These are phyloP conservation scores for Eupithecia dodoneata DNA, from an alignment of 2,888 invertebrate species.

Conservation along the genomic window DNA sequence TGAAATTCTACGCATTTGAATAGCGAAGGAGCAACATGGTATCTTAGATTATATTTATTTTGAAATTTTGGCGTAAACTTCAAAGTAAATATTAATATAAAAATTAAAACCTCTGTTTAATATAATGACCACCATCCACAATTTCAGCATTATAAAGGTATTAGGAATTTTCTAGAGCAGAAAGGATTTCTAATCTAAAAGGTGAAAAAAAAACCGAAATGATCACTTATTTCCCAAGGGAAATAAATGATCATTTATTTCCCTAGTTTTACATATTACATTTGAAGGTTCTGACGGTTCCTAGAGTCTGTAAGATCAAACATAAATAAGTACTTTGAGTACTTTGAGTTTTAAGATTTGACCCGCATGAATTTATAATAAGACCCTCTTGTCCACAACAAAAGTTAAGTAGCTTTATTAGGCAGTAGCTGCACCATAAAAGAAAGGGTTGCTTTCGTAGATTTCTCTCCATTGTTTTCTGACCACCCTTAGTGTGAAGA, in stretches of 20 bases:
- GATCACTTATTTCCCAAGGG: too few relatives aligned
- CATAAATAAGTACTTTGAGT: not conserved
- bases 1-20: slow-evolving; percentile 62
- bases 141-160: not conserved
- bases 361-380: slow-evolving; percentile 41
- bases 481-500: slow-evolving; percentile 64
- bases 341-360: slow-evolving; percentile 1
- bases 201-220: not conserved
- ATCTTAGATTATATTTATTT: not conserved
- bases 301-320: not conserved
- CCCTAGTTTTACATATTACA: not conserved
- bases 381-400: slow-evolving; percentile 36
- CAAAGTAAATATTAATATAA: too few relatives aligned
- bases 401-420: slow-evolving; percentile 69
- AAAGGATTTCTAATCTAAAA: not conserved
- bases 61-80: too few relatives aligned
- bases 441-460: slow-evolving; percentile 65
- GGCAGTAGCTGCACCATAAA: slow-evolving; percentile 69
- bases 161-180: not conserved
- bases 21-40: slow-evolving; percentile 45
- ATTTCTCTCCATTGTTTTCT: slow-evolving; percentile 55
- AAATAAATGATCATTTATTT: too few relatives aligned
- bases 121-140: not conserved
- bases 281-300: not conserved
- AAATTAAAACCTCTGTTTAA: too few relatives aligned